phyloP scores from a whole-genome alignment of 2,113 vertebrate genomes.

The Lonchura striata region DNA sequence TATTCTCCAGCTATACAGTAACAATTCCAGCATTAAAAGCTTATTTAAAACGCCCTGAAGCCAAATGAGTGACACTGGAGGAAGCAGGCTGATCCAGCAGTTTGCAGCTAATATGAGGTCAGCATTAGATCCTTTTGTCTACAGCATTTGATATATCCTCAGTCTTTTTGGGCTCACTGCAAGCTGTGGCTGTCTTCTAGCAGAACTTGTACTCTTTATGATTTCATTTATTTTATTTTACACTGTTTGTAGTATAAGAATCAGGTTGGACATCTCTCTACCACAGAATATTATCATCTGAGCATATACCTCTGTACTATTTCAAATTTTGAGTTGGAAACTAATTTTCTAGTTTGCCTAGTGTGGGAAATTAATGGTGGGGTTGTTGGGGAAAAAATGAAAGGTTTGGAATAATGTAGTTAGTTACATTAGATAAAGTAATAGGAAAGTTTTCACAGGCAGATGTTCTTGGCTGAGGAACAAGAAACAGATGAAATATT shows the following conservation, averaged over 20 bases:
- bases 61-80: slow-evolving; percentile 9
- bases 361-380: neutral
- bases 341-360: neutral
- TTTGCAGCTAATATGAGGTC: neutral
- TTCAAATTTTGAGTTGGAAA: neutral
- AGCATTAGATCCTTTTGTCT: neutral
- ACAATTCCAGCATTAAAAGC: slow-evolving; percentile 4
- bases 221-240: neutral
- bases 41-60: slow-evolving; percentile 20
- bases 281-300: neutral
- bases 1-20: neutral
- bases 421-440: neutral
- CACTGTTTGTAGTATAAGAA: neutral
- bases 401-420: neutral
- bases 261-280: neutral
- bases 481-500: neutral
- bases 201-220: neutral
- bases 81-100: neutral
- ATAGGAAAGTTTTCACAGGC: neutral
- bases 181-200: neutral
- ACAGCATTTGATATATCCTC: neutral
- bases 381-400: neutral
- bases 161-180: neutral
- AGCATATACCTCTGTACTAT: neutral
- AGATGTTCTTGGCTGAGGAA: neutral